Evolutionary conservation across 53 echinoderm and acorn worm genomes (phyloP), one percentile per base, ranked within the genome.

Genomic region (Stichopus horrens): DNA sequence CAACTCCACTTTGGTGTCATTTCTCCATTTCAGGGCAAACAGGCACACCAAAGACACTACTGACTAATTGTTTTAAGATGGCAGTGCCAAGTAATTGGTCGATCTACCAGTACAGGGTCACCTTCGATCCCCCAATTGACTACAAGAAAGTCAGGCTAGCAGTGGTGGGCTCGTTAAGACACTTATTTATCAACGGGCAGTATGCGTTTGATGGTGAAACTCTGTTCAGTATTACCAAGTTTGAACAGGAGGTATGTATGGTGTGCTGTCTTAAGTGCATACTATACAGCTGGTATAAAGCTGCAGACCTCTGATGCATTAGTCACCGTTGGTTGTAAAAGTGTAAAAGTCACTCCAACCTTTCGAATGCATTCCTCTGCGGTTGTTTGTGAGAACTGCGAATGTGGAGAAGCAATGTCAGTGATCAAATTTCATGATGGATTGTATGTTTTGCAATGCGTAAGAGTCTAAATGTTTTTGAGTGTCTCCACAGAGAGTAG

Each of bases 61-160:
- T 89, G 14, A 90, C 95, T 16, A 97, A 97, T 90, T 89, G 90
- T 90, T 97, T 95, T 88, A 76, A 63, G 84, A 75, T 97, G 90
- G 90, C 60, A 16, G 89, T 89, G 11, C 58, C 76, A 0, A 81
- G 83, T 5, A 54, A 90, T 11, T 97, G 97, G 97, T 90, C 86
- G 7, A 86, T 97, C 53, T 91, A 97, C 91, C 97, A 95, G 95
- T 97, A 97, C 89, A 90, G 90, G 51, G 93, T 97, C 56, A 89
- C 89, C 52, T 97, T 95, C 86, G 87, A 88, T 2, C 97, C 97
- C 1, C n/a, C 58, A 57, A 77, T 95, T 54, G 92, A 92, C 16
- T 92, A 75, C 82, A 92, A 88, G 7, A 86, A 91, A 22, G 90
- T 92, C 16, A 76, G 95, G 5, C 91, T 88, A 58, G 92, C 83